Conservation (phyloP, 2,888 invertebrate species). For the Sminthurides aquaticus region DNA sequence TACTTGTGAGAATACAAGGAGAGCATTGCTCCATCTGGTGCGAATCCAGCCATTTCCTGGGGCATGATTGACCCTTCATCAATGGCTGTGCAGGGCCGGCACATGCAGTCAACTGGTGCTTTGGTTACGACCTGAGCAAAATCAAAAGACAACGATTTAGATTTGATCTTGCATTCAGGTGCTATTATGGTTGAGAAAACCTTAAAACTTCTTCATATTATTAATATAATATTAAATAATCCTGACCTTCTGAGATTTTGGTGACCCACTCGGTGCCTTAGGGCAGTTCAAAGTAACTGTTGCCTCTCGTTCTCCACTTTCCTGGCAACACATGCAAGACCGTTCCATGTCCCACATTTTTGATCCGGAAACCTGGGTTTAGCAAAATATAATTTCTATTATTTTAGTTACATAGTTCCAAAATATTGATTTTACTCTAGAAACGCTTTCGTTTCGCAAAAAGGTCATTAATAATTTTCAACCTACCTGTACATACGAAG, state of each 20-base stretch:
- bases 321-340: conserved; percentile 91
- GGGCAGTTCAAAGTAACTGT: conserved; percentile 81
- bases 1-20: conserved; percentile 55
- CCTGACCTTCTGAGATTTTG: conserved; percentile 67
- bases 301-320: conserved; percentile 84
- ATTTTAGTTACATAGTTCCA: conserved; percentile 1
- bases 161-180: too few relatives aligned
- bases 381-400: conserved; percentile 42
- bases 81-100: conserved; percentile 79
- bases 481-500: conserved; percentile 80
- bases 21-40: conserved; percentile 68
- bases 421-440: neutral
- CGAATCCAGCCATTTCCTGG: conserved; percentile 79
- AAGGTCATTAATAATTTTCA: neutral
- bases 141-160: too few relatives aligned
- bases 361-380: conserved; percentile 74
- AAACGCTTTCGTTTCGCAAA: neutral
- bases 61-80: conserved; percentile 82
- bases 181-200: too few relatives aligned
- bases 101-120: conserved; percentile 89
- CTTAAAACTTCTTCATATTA: too few relatives aligned
- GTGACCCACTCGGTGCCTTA: conserved; percentile 75
- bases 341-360: conserved; percentile 96
- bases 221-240: neutral
- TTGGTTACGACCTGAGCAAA: conserved; percentile 71